Evolutionary conservation across 2,797 vertebrate genomes (phyloP), one percentile per base, ranked within the genome.

Genomic region (Mustela erminea): DNA sequence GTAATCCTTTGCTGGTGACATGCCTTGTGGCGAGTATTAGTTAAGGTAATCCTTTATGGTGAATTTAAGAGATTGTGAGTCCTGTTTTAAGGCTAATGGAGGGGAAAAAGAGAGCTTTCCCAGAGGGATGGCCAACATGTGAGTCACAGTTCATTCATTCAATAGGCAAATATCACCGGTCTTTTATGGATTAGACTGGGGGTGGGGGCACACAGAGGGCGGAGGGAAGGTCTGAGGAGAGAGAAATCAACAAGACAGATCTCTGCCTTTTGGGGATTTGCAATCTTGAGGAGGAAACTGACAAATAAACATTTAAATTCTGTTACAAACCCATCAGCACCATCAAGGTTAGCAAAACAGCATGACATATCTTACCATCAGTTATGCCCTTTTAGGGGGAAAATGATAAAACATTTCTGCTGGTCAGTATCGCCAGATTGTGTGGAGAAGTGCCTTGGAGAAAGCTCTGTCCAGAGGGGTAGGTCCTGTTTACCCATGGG

Each of bases 51-150:
- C n/a, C 8, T 93, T 77, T 23, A 58, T 41, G 54, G 11, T 68
- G 52, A 90, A 80, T 87, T 87, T 52, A 93, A 56, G 41, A 88
- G 68, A 12, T 81, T 74, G 10, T 84, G 52, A 77, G 68, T 75
- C 75, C 62, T 68, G 38, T 35, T 77, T 64, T 66, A 97, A 97
- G 27, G 52, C 14, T 43, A 94, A 62, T 12, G 2, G 17, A 41
- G 2, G 21, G n/a, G 0, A 62, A 66, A 41, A 78, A 56, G 23
- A 84, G 32, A 89, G 11, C 32, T 15, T 90, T 93, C 49, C 25
- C 75, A 72, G 56, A 77, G 49, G 38, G 23, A 41, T 0, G n/a
- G 27, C 83, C 7, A 60, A 74, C 56, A 7, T 7, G 29, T 88
- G 56, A 17, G 35, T 87, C 68, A 75, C 1, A 38, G 27, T 78